Percentiles rank a stretch among this genome's conserved stretches.
These are phyloP conservation scores for Pristionchus entomophagus DNA, from an alignment of 2,888 invertebrate genomes.

Conservation along the genomic window DNA sequence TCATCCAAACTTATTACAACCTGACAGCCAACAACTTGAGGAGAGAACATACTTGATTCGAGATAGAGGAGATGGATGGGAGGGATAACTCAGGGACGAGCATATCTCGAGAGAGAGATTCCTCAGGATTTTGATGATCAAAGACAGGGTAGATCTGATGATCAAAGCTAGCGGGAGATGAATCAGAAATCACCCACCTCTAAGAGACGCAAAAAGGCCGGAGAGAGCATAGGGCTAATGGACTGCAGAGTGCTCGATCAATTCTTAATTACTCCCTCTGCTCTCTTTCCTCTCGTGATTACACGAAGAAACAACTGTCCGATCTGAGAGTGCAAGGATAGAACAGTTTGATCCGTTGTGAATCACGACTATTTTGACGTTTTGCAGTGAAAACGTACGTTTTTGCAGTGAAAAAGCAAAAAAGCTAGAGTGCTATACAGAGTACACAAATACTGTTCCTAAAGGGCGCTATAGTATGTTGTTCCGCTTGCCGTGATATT, in stretches of 20 bases:
- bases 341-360: background rate
- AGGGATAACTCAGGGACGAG: background rate
- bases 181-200: background rate
- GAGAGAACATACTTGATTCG: conserved; percentile 38
- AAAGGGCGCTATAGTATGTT: too few species aligned
- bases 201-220: background rate
- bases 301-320: conserved; percentile 37
- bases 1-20: conserved; percentile 39
- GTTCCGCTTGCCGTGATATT: too few species aligned
- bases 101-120: background rate
- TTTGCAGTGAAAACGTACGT: too few species aligned
- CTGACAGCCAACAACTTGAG: background rate
- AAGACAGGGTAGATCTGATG: too few species aligned
- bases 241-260: conserved; percentile 33
- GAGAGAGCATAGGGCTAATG: background rate
- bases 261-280: conserved; percentile 33
- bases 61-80: conserved; percentile 34
- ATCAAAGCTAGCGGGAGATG: too few species aligned
- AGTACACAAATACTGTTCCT: too few species aligned
- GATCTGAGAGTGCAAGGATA: background rate
- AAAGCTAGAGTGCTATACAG: too few species aligned
- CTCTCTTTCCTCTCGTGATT: conserved; percentile 18
- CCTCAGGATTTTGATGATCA: background rate
- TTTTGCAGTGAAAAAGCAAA: too few species aligned
- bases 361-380: too few species aligned